Evolutionary conservation across 2,888 invertebrate genomes (phyloP), one percentile per base, ranked within the genome.

Genomic region (Cantharis rustica): DNA sequence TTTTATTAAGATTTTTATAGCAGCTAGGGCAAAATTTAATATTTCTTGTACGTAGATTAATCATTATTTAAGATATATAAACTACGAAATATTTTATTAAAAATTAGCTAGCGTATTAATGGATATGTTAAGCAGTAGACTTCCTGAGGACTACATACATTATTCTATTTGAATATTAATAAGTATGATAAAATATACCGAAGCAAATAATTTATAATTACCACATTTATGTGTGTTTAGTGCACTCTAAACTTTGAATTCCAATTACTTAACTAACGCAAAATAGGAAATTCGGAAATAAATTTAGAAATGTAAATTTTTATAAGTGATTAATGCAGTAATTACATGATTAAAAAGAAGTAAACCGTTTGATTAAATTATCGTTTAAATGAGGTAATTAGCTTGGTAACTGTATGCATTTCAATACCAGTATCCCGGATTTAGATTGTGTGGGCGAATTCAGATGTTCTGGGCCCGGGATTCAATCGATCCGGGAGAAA

Each of bases 361-460:
- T 47, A 47, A 47, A 47, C 47, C 47, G n/a, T 47, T 47, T 47
- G 47, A 47, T 47, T 47, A 47, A 47, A 47, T 47, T n/a, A 47
- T 47, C 47, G 7, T 47, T n/a, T 47, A n/a, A 47, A 47, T 47
- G 47, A 47, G n/a, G 2, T 47, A 47, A 47, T 47, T 47, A 47
- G 47, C 47, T 47, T 47, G n/a, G 47, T 47, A 47, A 47, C n/a
- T 47, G 47, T 47, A 47, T 47, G 47, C 47, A 47, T 47, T 47
- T 47, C 47, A n/a, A 47, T 47, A 47, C 47, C n/a, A 47, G 64
- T 20, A 66, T 66, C 64, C 64, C 64, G 64, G 64, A 66, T 66
- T 66, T 66, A 66, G 64, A 66, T 66, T 66, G 64, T 66, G 64
- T 66, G 16, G 64, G 64, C 64, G 64, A 66, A 17, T 20, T 66